Evolutionary conservation across 2,888 invertebrate genomes (phyloP).

Genomic region (Patella caerulea): DNA sequence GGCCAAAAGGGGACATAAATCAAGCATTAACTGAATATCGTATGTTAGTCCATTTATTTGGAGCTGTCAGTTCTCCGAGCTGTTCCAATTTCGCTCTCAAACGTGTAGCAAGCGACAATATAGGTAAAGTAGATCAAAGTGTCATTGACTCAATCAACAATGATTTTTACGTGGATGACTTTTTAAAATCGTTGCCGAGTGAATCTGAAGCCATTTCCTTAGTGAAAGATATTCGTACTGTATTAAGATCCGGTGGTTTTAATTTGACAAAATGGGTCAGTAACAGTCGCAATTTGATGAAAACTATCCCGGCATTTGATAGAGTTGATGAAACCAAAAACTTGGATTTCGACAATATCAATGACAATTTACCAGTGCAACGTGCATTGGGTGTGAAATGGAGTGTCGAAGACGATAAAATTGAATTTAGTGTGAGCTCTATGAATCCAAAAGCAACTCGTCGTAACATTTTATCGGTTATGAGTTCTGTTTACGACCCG

Average conservation of each 20-base stretch:
- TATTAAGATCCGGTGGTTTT: constrained; percentile 28
- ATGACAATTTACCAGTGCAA: constrained; percentile 32
- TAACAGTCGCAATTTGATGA: constrained; percentile 34
- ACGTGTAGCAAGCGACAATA: constrained; percentile 8
- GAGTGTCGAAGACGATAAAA: constrained; percentile 15
- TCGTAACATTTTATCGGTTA: constrained; percentile 7
- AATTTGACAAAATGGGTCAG: constrained; percentile 39
- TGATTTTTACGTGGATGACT: constrained; percentile 32
- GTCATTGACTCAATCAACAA: constrained; percentile 20
- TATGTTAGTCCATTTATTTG: constrained; percentile 24
- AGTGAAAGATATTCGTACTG: not conserved
- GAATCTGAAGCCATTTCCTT: constrained; percentile 16
- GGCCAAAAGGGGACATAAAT: not conserved
- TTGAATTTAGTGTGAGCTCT: constrained; percentile 11
- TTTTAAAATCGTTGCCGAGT: constrained; percentile 17
- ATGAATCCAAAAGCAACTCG: constrained; percentile 3
- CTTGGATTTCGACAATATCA: constrained; percentile 19
- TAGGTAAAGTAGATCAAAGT: not conserved
- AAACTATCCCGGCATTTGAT: constrained; percentile 30
- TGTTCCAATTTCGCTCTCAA: constrained; percentile 22
- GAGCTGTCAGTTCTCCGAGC: constrained; percentile 20
- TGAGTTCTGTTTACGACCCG: constrained; percentile 13
- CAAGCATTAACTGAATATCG: constrained; percentile 17
- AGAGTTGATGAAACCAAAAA: constrained; percentile 25
- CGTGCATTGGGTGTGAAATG: constrained; percentile 31